A percentile compares a stretch with the other conserved stretches of the same genome.
These are phyloP conservation scores for Idaea dimidiata DNA, from an alignment of 2,888 invertebrate species.

Conservation along the genomic window DNA sequence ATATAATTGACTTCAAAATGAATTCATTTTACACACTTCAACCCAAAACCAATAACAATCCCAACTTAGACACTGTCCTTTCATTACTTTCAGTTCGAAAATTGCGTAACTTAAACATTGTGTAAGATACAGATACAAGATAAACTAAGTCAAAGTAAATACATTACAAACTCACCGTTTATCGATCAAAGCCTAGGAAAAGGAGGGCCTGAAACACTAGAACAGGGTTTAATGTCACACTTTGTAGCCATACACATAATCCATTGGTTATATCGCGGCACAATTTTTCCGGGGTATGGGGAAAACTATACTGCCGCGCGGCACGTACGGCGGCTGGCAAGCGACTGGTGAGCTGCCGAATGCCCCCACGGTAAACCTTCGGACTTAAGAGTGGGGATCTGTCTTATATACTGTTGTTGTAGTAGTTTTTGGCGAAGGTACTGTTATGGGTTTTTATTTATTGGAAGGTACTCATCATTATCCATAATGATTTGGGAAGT, in stretches of 20 bases:
- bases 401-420: conserved; percentile 26
- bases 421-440: background rate
- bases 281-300: conserved; percentile 66
- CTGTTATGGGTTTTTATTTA: conserved; percentile 35
- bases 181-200: conserved; percentile 29
- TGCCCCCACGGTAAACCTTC: conserved; percentile 69
- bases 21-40: too few species aligned
- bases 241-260: conserved; percentile 74
- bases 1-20: background rate
- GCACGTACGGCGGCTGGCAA: conserved; percentile 62
- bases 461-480: conserved; percentile 25
- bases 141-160: background rate
- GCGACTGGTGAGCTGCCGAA: conserved; percentile 56
- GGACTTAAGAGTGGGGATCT: conserved; percentile 66
- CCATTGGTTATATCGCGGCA: conserved; percentile 70
- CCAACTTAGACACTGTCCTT: conserved; percentile 39
- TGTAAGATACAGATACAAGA: background rate
- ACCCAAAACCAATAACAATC: background rate
- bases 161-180: conserved; percentile 42
- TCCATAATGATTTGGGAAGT: too few species aligned
- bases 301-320: conserved; percentile 75
- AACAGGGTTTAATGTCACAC: conserved; percentile 63
- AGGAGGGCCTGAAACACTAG: conserved; percentile 68
- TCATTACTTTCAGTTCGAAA: conserved; percentile 53
- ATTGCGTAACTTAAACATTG: conserved; percentile 29